Evolutionary conservation across 2,113 vertebrate genomes (phyloP).

Genomic region (Pelobates fuscus): DNA sequence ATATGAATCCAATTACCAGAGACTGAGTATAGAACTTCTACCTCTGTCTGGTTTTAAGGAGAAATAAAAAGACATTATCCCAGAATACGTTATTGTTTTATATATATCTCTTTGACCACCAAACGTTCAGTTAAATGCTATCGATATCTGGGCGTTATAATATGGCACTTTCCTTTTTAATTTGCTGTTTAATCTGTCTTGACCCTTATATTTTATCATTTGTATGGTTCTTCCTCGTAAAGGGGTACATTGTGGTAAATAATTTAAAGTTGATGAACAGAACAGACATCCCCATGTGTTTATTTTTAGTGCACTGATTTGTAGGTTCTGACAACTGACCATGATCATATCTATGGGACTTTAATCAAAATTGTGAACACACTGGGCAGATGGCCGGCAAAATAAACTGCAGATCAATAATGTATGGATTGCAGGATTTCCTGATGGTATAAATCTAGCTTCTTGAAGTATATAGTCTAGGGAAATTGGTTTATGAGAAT

Average conservation of each 20-base stretch:
- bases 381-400: constrained; percentile 33
- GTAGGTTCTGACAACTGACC: constrained; percentile 46
- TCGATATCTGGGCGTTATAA: no score
- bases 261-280: constrained; percentile 26
- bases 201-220: not conserved
- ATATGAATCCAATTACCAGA: not conserved
- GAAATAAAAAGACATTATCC: no score
- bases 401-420: constrained; percentile 50
- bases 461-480: constrained; percentile 44
- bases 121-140: no score
- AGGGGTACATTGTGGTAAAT: not conserved
- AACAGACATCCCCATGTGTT: constrained; percentile 31
- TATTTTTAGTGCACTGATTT: constrained; percentile 44
- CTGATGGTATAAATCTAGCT: constrained; percentile 48
- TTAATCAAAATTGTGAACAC: constrained; percentile 46
- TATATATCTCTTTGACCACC: no score
- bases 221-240: not conserved
- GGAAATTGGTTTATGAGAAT: constrained; percentile 50
- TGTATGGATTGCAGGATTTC: constrained; percentile 49
- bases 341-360: constrained; percentile 43
- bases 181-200: not conserved
- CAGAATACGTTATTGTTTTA: no score
- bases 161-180: not conserved
- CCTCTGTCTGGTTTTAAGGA: not conserved
- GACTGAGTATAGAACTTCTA: not conserved